Percentiles rank a stretch among this genome's conserved stretches.
Evolutionary conservation across 2,888 invertebrate species (phyloP).

Genomic region (Trachelus iudaicus): DNA sequence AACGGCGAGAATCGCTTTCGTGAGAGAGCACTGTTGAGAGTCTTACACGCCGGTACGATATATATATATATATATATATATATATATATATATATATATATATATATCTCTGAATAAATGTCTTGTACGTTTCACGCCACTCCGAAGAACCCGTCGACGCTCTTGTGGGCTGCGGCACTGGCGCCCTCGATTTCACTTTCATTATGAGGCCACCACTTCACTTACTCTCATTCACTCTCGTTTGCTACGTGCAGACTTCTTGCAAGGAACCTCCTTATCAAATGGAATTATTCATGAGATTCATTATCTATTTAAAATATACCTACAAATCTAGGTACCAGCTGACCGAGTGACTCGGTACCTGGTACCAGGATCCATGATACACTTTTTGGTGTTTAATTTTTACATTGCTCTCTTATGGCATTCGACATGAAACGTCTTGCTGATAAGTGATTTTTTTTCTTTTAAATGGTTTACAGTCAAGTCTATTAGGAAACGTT

Average conservation of each 20-base stretch:
- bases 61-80: not conserved
- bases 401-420: not conserved
- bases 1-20: not conserved
- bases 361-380: not conserved
- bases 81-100: not conserved
- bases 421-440: not conserved
- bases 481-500: not conserved
- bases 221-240: constrained; percentile 56
- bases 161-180: constrained; percentile 45
- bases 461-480: not conserved
- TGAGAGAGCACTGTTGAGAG: constrained; percentile 49
- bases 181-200: constrained; percentile 64
- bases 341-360: not conserved
- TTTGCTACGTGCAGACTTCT: constrained; percentile 46
- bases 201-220: constrained; percentile 58
- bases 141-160: constrained; percentile 13
- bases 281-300: constrained; percentile 15
- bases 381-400: too few species aligned
- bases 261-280: constrained; percentile 40
- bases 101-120: not conserved
- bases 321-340: not conserved
- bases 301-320: not conserved
- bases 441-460: not conserved
- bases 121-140: not conserved
- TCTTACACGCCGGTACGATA: constrained; percentile 22